Conservation (phyloP, 2,113 vertebrate species). For the Baryphthengus martii region DNA sequence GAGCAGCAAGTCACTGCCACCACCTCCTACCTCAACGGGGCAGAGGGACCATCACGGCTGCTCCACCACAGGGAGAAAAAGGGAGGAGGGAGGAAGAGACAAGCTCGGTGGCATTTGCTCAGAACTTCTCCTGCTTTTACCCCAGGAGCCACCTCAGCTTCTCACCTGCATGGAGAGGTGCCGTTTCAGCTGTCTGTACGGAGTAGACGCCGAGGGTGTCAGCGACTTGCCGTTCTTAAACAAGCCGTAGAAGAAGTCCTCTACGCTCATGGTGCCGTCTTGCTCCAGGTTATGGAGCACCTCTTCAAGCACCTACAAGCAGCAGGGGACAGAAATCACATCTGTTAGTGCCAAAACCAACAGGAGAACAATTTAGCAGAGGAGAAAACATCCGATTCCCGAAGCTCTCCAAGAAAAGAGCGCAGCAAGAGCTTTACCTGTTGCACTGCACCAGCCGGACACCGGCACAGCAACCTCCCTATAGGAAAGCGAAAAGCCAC, state of each 20-base stretch:
- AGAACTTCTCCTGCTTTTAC: neutral
- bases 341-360: neutral
- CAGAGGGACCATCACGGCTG: neutral
- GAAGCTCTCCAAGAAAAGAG: neutral
- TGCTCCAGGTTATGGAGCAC: constrained; percentile 75
- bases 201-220: constrained; percentile 86
- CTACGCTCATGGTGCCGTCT: constrained; percentile 81
- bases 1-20: neutral
- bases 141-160: neutral
- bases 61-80: neutral
- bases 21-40: neutral
- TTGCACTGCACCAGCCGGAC: neutral
- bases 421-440: neutral
- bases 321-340: neutral
- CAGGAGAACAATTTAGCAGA: rapidly evolving
- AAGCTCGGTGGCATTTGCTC: neutral
- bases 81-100: neutral
- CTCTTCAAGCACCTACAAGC: constrained; percentile 78
- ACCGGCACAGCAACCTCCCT: neutral
- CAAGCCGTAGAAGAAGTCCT: constrained; percentile 86
- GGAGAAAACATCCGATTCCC: neutral
- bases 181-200: constrained; percentile 90
- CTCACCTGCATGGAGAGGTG: constrained; percentile 92
- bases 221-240: constrained; percentile 79
- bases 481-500: neutral